These are phyloP conservation scores for Scaptomyza reducta DNA, from an alignment of 2,888 invertebrate species.

Conservation along the genomic window DNA sequence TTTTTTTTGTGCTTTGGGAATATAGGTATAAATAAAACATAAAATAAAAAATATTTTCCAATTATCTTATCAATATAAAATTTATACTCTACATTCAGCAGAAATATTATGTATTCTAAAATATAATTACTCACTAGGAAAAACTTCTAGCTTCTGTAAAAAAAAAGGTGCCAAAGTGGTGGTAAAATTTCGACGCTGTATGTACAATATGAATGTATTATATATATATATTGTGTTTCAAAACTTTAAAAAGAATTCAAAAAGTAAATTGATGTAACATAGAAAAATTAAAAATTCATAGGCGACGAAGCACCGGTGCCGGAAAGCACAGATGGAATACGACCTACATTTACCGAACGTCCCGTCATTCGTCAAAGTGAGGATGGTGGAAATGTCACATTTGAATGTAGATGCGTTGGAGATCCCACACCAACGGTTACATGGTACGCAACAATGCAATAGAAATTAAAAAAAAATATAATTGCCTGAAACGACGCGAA, in stretches of 20 bases:
- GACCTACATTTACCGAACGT: slow-evolving; percentile 99
- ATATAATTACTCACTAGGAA: too few relatives aligned
- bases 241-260: neutral
- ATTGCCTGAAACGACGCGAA: neutral
- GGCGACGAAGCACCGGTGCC: slow-evolving; percentile 98
- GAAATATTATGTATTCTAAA: too few relatives aligned
- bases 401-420: slow-evolving; percentile 98
- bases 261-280: slow-evolving; percentile 53
- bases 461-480: slow-evolving; percentile 7
- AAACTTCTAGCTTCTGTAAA: too few relatives aligned
- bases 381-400: slow-evolving; percentile 96
- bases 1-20: too few relatives aligned
- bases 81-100: too few relatives aligned
- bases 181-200: too few relatives aligned
- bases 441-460: slow-evolving; percentile 88
- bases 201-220: neutral
- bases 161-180: too few relatives aligned
- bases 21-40: too few relatives aligned
- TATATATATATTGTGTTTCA: neutral
- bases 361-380: slow-evolving; percentile 98
- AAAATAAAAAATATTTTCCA: too few relatives aligned
- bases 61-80: too few relatives aligned
- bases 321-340: slow-evolving; percentile 91
- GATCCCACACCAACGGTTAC: slow-evolving; percentile 96
- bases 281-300: slow-evolving; percentile 84